These are phyloP conservation scores for Gadus macrocephalus DNA, from an alignment of 2,113 vertebrate species.

Conservation along the genomic window DNA sequence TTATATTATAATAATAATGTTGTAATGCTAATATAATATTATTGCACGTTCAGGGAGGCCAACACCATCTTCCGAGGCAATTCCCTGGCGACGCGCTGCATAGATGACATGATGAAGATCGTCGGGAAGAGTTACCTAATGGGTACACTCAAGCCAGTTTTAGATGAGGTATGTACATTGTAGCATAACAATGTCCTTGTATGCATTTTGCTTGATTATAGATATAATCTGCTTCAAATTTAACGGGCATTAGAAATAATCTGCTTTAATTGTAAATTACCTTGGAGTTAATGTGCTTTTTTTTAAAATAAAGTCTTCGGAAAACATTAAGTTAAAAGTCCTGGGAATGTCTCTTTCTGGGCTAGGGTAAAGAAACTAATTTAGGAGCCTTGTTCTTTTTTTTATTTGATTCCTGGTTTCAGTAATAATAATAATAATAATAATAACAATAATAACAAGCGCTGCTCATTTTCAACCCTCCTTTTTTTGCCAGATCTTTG, in stretches of 20 bases:
- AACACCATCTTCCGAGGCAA: conserved; percentile 98
- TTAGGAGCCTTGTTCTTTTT: too few relatives aligned
- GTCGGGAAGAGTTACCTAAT: conserved; percentile 95
- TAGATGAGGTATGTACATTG: conserved; percentile 84
- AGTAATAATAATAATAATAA: background rate
- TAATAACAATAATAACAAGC: background rate
- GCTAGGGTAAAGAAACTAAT: too few relatives aligned
- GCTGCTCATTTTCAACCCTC: background rate
- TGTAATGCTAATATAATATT: background rate
- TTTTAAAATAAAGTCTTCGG: too few relatives aligned
- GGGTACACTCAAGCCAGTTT: conserved; percentile 89
- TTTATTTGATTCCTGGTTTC: background rate
- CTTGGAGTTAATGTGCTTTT: too few relatives aligned
- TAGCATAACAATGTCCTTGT: background rate
- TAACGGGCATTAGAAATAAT: too few relatives aligned
- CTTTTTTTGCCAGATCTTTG: conserved; percentile 78
- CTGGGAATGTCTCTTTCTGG: too few relatives aligned
- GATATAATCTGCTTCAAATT: too few relatives aligned
- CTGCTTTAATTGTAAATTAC: too few relatives aligned
- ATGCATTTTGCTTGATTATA: too few relatives aligned
- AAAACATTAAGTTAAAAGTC: too few relatives aligned
- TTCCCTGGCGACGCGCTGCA: conserved; percentile 90
- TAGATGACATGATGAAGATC: conserved; percentile 99
- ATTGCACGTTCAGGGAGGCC: conserved; percentile 80
- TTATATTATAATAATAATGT: too few relatives aligned